Evolutionary conservation across 2,797 vertebrate species (phyloP).

Genomic region (Myripristis murdjan): DNA sequence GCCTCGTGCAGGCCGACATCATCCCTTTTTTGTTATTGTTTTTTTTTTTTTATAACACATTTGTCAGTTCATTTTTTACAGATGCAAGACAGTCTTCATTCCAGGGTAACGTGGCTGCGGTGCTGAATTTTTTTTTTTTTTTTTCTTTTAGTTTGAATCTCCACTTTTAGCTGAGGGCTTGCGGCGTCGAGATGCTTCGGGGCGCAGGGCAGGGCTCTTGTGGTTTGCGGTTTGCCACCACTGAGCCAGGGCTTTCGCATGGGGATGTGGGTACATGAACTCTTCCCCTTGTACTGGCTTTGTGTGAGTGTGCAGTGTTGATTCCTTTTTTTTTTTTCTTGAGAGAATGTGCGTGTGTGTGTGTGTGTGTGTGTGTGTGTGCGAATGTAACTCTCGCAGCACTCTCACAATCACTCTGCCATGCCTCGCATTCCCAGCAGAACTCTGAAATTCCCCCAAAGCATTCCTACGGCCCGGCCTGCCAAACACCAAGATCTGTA

Average conservation of each 20-base stretch:
- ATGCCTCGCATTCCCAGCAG: slow-evolving; percentile 38
- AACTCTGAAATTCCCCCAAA: slow-evolving; percentile 26
- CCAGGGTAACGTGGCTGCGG: not conserved
- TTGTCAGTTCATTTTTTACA: no score
- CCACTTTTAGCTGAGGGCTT: not conserved
- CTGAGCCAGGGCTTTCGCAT: not conserved
- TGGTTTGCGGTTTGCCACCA: not conserved
- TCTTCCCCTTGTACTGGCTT: not conserved
- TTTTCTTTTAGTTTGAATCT: not conserved
- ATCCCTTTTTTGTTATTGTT: no score
- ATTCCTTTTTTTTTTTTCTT: no score
- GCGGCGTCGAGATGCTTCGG: not conserved
- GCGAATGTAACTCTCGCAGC: not conserved
- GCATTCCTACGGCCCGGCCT: slow-evolving; percentile 32
- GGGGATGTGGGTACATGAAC: not conserved
- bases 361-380: not conserved
- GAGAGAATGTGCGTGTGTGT: not conserved
- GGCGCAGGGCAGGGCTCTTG: not conserved
- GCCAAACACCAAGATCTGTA: slow-evolving; percentile 11
- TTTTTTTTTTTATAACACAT: no score
- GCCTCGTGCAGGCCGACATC: not conserved
- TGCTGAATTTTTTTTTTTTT: not conserved
- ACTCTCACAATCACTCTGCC: slow-evolving; percentile 16
- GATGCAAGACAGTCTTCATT: not conserved
- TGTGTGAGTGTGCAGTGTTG: not conserved